Conservation (phyloP, 2,113 vertebrate species). For the Delphinus delphis region DNA sequence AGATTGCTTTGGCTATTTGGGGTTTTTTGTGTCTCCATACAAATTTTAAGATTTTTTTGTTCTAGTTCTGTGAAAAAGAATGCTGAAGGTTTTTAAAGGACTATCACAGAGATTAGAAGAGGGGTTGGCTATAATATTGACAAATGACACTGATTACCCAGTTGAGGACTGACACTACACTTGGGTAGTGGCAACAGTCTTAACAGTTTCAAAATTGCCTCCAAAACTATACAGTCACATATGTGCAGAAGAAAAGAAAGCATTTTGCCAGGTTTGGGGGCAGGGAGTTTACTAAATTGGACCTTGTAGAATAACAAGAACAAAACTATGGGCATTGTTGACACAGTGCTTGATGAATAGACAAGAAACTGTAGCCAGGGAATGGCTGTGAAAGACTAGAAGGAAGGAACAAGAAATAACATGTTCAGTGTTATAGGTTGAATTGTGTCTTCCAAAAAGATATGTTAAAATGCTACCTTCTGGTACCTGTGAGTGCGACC, state of each 20-base stretch:
- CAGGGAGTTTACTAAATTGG: not conserved
- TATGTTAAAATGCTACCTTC: not conserved
- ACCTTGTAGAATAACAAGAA: not conserved
- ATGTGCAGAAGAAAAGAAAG: not conserved
- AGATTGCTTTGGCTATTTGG: too few species aligned
- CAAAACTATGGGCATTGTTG: not conserved
- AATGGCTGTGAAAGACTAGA: not conserved
- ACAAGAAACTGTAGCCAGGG: not conserved
- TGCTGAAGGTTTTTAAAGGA: not conserved
- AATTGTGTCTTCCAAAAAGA: not conserved
- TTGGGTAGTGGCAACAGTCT: not conserved
- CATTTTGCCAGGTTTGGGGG: not conserved
- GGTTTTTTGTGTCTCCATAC: too few species aligned
- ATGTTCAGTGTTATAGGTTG: not conserved
- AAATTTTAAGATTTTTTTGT: too few species aligned
- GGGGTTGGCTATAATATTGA: fast-evolving
- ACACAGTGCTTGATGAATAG: not conserved
- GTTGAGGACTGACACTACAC: not conserved
- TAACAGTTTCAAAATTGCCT: not conserved
- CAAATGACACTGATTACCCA: not conserved
- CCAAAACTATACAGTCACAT: not conserved
- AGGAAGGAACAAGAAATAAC: not conserved
- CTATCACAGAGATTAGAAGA: not conserved
- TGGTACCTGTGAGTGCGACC: not conserved
- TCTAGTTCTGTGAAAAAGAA: not conserved